Conservation (phyloP, 2,888 invertebrate genomes). For the Drosophila neutralis region DNA sequence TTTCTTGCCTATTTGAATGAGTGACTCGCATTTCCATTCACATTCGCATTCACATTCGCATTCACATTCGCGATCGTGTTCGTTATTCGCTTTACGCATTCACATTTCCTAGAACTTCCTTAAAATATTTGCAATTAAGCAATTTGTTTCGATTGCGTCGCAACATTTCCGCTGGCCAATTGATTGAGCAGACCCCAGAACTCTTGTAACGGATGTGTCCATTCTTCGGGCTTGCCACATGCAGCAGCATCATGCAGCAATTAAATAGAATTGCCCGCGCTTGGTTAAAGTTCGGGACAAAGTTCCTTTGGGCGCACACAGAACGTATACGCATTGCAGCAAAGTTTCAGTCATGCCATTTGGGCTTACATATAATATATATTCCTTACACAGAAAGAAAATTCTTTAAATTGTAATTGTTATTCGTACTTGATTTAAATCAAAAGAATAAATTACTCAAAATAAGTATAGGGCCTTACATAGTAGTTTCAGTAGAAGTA, state of each 20-base stretch:
- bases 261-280: slow-evolving; percentile 45
- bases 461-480: too few relatives aligned
- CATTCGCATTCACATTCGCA: slow-evolving; percentile 31
- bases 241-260: slow-evolving; percentile 39
- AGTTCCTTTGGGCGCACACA: slow-evolving; percentile 29
- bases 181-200: slow-evolving; percentile 53
- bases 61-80: slow-evolving; percentile 17
- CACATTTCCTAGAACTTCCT: slow-evolving; percentile 58
- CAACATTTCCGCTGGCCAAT: slow-evolving; percentile 72
- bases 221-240: slow-evolving; percentile 50
- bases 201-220: slow-evolving; percentile 65
- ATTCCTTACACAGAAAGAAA: slow-evolving; percentile 7
- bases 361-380: background rate
- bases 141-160: slow-evolving; percentile 65
- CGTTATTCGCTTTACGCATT: slow-evolving; percentile 24
- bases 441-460: too few relatives aligned
- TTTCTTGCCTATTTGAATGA: slow-evolving; percentile 74
- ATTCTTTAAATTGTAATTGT: background rate
- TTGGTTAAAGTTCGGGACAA: slow-evolving; percentile 31
- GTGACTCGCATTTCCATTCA: slow-evolving; percentile 49
- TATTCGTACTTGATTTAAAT: too few relatives aligned
- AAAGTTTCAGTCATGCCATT: background rate
- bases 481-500: too few relatives aligned
- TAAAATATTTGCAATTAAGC: slow-evolving; percentile 73
- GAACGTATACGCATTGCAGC: slow-evolving; percentile 52